A percentile compares a stretch with the other conserved stretches of the same genome.
Conservation (phyloP, 2,888 invertebrate species). For the Calephelis perditalis region DNA sequence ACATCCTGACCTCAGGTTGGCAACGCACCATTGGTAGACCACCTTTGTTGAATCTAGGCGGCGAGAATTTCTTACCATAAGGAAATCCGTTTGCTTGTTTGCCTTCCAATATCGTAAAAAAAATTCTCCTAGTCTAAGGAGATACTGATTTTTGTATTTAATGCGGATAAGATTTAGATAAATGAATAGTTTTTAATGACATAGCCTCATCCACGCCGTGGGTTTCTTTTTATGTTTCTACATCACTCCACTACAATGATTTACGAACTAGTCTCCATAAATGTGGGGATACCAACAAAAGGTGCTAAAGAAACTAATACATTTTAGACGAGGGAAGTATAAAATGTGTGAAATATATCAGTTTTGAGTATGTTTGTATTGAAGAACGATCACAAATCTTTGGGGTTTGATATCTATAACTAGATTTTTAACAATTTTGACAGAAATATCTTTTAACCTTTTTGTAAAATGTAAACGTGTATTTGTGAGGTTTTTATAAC, state of each 20-base stretch:
- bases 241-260: constrained; percentile 75
- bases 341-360: constrained; percentile 75
- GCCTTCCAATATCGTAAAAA: too few relatives aligned
- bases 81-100: too few relatives aligned
- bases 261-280: constrained; percentile 74
- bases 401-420: background rate
- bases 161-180: background rate
- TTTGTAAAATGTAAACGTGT: too few relatives aligned
- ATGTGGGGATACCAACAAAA: constrained; percentile 76
- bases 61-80: too few relatives aligned
- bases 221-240: constrained; percentile 62
- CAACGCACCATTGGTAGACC: too few relatives aligned
- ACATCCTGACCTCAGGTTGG: too few relatives aligned
- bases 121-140: too few relatives aligned
- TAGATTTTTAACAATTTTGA: too few relatives aligned
- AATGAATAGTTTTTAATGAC: constrained; percentile 20
- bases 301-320: constrained; percentile 77
- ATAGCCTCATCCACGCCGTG: constrained; percentile 38
- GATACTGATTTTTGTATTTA: too few relatives aligned
- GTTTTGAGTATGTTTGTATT: constrained; percentile 71
- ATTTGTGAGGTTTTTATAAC: too few relatives aligned
- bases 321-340: constrained; percentile 71
- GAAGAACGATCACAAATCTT: constrained; percentile 51
- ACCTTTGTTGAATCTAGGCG: too few relatives aligned
- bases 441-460: too few relatives aligned